Conservation (phyloP, 2,113 vertebrate species). For the Periophthalmus modestus region DNA sequence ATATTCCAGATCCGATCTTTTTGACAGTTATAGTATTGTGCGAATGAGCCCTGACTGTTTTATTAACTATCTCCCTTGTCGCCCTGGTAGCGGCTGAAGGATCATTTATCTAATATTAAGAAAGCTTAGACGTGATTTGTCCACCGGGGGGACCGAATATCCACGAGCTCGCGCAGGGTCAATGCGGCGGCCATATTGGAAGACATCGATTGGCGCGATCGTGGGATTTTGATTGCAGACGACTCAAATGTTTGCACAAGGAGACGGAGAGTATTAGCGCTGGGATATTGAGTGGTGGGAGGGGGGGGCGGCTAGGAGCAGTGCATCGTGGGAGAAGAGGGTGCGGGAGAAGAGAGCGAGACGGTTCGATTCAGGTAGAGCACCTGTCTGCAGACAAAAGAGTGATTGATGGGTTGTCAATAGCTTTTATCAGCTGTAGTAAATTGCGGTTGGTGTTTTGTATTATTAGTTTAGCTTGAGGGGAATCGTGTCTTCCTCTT, state of each 20-base stretch:
- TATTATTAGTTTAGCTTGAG: not conserved
- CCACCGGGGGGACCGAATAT: constrained; percentile 26
- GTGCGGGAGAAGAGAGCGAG: not conserved
- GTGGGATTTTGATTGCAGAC: constrained; percentile 59
- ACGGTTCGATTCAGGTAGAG: not conserved
- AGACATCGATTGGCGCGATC: constrained; percentile 64
- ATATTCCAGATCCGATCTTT: not conserved
- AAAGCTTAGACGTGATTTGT: constrained; percentile 42
- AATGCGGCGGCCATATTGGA: constrained; percentile 61
- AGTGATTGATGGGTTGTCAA: not conserved
- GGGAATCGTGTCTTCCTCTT: not conserved
- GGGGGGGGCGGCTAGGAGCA: not conserved
- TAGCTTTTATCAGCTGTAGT: not conserved
- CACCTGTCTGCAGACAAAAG: not conserved
- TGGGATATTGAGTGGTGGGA: constrained; percentile 56
- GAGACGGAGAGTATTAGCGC: constrained; percentile 51
- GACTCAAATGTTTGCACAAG: constrained; percentile 74
- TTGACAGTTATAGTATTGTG: constrained; percentile 18
- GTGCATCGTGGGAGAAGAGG: too few species aligned
- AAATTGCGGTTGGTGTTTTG: not conserved
- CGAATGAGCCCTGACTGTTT: constrained; percentile 31
- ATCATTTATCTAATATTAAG: constrained; percentile 54
- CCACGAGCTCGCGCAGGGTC: constrained; percentile 47
- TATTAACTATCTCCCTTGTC: constrained; percentile 38
- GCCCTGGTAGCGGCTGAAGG: constrained; percentile 35